Conservation (phyloP, 2,888 invertebrate genomes). For the Brenthis ino region DNA sequence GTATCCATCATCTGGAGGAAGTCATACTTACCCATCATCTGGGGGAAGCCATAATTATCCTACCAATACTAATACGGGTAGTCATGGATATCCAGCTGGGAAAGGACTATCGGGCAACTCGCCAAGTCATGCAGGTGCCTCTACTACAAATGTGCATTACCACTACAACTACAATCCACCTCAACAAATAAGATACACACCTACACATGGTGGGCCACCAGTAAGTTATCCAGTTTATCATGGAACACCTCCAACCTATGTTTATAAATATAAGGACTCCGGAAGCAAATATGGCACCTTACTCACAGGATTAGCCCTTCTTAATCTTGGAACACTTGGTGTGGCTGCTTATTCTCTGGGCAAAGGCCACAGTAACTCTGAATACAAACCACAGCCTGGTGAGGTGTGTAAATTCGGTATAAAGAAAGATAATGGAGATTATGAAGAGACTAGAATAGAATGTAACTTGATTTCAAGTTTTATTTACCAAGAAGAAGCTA, state of each 20-base stretch:
- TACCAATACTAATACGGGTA: conserved; percentile 37
- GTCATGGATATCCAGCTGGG: conserved; percentile 43
- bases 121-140: conserved; percentile 34
- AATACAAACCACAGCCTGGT: conserved; percentile 60
- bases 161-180: conserved; percentile 71
- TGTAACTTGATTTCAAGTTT: conserved; percentile 71
- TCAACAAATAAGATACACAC: conserved; percentile 63
- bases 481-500: conserved; percentile 57
- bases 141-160: conserved; percentile 57
- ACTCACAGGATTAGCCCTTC: conserved; percentile 65
- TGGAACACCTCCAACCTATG: conserved; percentile 66
- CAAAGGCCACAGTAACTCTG: conserved; percentile 40
- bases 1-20: conserved; percentile 45
- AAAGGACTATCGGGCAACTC: conserved; percentile 47
- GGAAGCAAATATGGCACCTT: conserved; percentile 73
- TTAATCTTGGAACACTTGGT: conserved; percentile 69
- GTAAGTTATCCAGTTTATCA: conserved; percentile 66
- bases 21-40: conserved; percentile 49
- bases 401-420: conserved; percentile 72
- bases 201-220: conserved; percentile 56
- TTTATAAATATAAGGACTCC: conserved; percentile 69
- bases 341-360: conserved; percentile 56
- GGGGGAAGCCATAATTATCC: conserved; percentile 47
- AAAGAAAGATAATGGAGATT: conserved; percentile 69
- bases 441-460: conserved; percentile 72